Conservation (phyloP, 2,888 invertebrate genomes). For the Carpatolechia fugitivella region DNA sequence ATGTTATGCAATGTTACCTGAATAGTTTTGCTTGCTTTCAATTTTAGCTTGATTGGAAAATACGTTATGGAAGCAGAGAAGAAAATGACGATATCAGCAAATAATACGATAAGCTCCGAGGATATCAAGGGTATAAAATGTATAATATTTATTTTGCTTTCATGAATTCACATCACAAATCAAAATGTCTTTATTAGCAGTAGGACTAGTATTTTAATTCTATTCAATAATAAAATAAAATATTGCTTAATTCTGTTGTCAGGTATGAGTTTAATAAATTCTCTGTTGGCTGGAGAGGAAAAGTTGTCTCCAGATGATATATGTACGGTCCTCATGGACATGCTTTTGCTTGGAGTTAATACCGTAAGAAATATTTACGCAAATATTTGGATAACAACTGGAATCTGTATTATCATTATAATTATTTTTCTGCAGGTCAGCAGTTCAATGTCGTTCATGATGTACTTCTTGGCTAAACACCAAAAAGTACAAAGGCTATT, state of each 20-base stretch:
- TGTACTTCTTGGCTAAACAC: constrained; percentile 84
- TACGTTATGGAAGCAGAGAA: constrained; percentile 75
- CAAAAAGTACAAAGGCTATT: constrained; percentile 81
- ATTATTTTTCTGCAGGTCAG: constrained; percentile 61
- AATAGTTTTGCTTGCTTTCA: too few species aligned
- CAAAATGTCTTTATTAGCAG: too few species aligned
- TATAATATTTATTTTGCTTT: too few species aligned
- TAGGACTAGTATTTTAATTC: neutral
- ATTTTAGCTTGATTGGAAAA: constrained; percentile 79
- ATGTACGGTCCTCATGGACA: constrained; percentile 81
- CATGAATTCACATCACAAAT: too few species aligned
- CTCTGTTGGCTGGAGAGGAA: constrained; percentile 75
- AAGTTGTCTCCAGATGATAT: constrained; percentile 80
- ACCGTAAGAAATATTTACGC: constrained; percentile 60
- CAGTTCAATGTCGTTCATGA: constrained; percentile 80
- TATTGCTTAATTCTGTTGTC: neutral
- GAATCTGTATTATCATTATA: neutral
- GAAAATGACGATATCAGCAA: constrained; percentile 35
- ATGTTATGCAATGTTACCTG: too few species aligned
- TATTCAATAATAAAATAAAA: too few species aligned
- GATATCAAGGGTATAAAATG: neutral
- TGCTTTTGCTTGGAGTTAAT: constrained; percentile 83
- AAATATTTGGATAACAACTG: too few species aligned
- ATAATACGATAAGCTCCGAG: constrained; percentile 15
- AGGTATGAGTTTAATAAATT: constrained; percentile 59